Base-by-base conservation (phyloP, 2,113 vertebrate genomes). In the Calyptomena viridis region DNA sequence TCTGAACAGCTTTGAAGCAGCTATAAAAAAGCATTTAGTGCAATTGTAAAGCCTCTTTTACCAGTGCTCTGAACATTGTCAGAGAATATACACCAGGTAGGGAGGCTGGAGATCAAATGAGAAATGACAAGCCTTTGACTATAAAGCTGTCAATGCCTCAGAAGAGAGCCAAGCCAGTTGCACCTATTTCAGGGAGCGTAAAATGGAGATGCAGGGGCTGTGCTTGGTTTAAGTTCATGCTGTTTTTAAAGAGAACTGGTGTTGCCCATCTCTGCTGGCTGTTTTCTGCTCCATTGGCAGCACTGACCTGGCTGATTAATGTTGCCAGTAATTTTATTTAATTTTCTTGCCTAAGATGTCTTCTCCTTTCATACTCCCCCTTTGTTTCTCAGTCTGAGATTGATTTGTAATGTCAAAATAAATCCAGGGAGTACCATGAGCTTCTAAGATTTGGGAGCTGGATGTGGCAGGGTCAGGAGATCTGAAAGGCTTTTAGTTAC, bases 401-500 rank as follows among this genome's bases (percentile, higher is more conserved):
- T 40, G 53, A 93, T 67, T 47, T 31, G 18, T 25, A 47, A 62
- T 2, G 79, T 93, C 79, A 94, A 93, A 96, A 93, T 90, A 95
- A 96, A 95, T 71, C 79, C 79, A 83, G 88, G 64, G 79, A 95
- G 60, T 35, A 27, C 83, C 31, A 59, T 8, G 35, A 88, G 82
- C 72, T 93, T 92, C 82, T 92, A 44, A 93, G 90, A 87, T 56
- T 93, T 44, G 68, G 90, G 87, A 89, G 85, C 73, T 88, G 72
- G 83, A 91, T 94, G 79, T 88, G 79, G 85, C 90, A 88, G 92
- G 90, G 90, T 91, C 84, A 85, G 87, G 79, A 77, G 76, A 93
- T 96, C 83, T 96, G 95, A 97, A 96, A 94, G 88, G 93, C 93
- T 95, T 91, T 94, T 95, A 96, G 93, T 93, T 87, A 94, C 79